Conservation (phyloP, 1,140 invertebrate genomes). For the Rhagoletis zephyria region DNA sequence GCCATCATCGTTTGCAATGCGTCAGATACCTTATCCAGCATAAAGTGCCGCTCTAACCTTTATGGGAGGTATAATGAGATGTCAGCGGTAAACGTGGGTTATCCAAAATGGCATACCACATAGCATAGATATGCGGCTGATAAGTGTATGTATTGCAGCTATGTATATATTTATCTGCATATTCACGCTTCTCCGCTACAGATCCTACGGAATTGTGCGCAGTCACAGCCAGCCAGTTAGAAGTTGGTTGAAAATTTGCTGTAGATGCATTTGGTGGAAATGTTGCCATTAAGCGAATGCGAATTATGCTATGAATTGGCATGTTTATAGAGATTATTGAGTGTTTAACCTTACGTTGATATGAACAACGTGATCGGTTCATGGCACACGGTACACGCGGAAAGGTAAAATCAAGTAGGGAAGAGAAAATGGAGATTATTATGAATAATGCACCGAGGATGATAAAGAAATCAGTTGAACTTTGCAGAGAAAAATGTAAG, state of each 20-base stretch:
- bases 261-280: not conserved
- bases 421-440: too few species aligned
- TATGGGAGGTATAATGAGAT: constrained; percentile 7
- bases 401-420: not conserved
- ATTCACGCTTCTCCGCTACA: not conserved
- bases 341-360: not conserved
- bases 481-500: too few species aligned
- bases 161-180: not conserved
- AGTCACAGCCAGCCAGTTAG: constrained; percentile 21
- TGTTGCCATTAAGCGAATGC: not conserved
- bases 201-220: not conserved
- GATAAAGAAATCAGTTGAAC: too few species aligned
- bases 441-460: too few species aligned
- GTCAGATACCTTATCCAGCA: not conserved
- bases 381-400: not conserved
- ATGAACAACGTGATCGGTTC: not conserved
- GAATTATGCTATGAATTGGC: constrained; percentile 30
- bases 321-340: not conserved
- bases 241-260: constrained; percentile 13
- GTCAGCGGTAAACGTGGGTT: constrained; percentile 7
- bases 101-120: constrained; percentile 19
- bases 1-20: too few species aligned
- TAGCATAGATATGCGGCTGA: not conserved
- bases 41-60: not conserved
- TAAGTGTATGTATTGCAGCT: not conserved